Evolutionary conservation across 23 tunicate genomes (phyloP).

Genomic region (Diplosoma virens): DNA sequence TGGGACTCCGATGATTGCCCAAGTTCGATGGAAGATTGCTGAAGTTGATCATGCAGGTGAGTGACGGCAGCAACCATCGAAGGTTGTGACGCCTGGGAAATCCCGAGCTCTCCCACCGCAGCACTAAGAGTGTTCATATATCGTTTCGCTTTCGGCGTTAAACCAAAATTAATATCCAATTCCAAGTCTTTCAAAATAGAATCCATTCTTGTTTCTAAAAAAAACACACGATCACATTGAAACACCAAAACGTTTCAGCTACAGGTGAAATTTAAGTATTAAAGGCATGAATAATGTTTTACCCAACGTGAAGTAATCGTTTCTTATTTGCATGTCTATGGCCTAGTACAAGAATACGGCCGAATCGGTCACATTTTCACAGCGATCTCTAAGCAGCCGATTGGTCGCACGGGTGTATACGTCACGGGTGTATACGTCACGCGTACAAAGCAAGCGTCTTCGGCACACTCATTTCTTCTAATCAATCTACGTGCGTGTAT

Average conservation of each 20-base stretch:
- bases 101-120: slow-evolving; percentile 3
- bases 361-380: too few species aligned
- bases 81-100: not conserved
- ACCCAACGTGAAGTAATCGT: too few species aligned
- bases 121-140: not conserved
- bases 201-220: slow-evolving; percentile 27
- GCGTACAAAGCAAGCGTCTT: too few species aligned
- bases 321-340: too few species aligned
- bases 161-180: slow-evolving; percentile 4
- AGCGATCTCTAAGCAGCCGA: too few species aligned
- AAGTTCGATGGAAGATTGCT: not conserved
- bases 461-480: too few species aligned
- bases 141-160: slow-evolving; percentile 18
- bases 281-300: too few species aligned
- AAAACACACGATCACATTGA: not conserved
- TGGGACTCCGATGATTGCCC: not conserved
- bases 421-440: too few species aligned
- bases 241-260: not conserved
- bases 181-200: slow-evolving; percentile 4
- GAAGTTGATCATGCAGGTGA: not conserved
- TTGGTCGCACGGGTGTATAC: too few species aligned
- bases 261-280: too few species aligned
- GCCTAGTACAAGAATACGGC: too few species aligned
- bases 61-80: slow-evolving; percentile 2
- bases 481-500: too few species aligned